Evolutionary conservation across 2,113 vertebrate species (phyloP).

Genomic region (Clarias macrocephalus): DNA sequence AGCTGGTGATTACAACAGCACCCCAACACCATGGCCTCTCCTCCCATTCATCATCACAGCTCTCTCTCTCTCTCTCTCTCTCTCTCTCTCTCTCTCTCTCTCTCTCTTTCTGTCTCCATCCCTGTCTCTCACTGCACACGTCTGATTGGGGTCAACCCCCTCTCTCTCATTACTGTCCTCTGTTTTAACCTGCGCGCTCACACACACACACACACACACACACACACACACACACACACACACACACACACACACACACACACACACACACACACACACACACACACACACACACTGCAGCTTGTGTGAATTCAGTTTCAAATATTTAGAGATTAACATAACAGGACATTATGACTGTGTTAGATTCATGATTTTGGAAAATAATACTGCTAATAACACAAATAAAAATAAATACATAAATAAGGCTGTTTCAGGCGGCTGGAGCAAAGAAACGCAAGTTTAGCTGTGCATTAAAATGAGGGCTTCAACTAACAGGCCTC

Average conservation of each 20-base stretch:
- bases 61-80: constrained; percentile 50
- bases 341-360: not conserved
- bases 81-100: constrained; percentile 40
- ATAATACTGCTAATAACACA: not conserved
- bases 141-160: constrained; percentile 68
- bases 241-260: constrained; percentile 11
- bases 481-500: constrained; percentile 80
- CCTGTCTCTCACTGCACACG: constrained; percentile 46
- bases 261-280: not conserved
- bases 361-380: not conserved
- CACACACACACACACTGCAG: constrained; percentile 29
- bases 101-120: constrained; percentile 45
- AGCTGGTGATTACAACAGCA: constrained; percentile 67
- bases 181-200: constrained; percentile 56
- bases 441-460: not conserved
- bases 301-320: constrained; percentile 11
- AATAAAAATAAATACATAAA: not conserved
- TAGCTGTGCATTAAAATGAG: constrained; percentile 78
- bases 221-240: not conserved
- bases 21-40: constrained; percentile 53
- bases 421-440: not conserved
- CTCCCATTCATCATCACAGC: constrained; percentile 64
- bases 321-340: not conserved
- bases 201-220: constrained; percentile 1
- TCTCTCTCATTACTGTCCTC: constrained; percentile 61